Conservation (phyloP, 2,888 invertebrate species). For the Scelioninae gen. 1 region DNA sequence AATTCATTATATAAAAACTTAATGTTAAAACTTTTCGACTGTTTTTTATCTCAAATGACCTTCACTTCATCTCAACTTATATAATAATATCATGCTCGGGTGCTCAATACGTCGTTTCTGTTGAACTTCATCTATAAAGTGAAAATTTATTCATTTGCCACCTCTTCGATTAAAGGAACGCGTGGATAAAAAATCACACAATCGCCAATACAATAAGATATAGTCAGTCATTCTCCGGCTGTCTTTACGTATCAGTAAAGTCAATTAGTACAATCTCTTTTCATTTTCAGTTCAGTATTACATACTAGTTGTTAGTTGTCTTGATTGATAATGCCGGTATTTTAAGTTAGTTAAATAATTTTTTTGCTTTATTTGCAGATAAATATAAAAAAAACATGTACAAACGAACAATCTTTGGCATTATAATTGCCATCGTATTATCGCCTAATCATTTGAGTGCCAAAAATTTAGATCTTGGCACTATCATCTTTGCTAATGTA, state of each 20-base stretch:
- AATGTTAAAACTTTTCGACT: too few species aligned
- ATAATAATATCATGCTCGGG: too few species aligned
- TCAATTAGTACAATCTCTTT: neutral
- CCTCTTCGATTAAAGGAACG: neutral
- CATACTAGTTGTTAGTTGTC: neutral
- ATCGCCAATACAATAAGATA: too few species aligned
- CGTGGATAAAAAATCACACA: neutral
- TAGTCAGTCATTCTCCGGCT: neutral
- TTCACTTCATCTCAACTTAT: too few species aligned
- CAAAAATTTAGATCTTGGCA: slow-evolving; percentile 74
- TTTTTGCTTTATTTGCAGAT: neutral
- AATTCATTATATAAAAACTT: too few species aligned
- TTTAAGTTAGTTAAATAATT: neutral
- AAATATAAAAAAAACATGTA: slow-evolving; percentile 1
- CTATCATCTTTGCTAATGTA: slow-evolving; percentile 79
- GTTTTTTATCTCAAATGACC: too few species aligned
- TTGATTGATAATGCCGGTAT: neutral
- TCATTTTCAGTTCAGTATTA: neutral
- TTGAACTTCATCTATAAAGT: neutral
- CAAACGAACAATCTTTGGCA: slow-evolving; percentile 12
- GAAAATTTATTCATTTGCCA: neutral
- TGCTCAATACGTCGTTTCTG: too few species aligned
- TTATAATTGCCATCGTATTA: slow-evolving; percentile 12
- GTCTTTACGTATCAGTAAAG: neutral
- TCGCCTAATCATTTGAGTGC: slow-evolving; percentile 34